Conservation (phyloP, 2,797 vertebrate genomes). For the Neoniphon sammara region DNA sequence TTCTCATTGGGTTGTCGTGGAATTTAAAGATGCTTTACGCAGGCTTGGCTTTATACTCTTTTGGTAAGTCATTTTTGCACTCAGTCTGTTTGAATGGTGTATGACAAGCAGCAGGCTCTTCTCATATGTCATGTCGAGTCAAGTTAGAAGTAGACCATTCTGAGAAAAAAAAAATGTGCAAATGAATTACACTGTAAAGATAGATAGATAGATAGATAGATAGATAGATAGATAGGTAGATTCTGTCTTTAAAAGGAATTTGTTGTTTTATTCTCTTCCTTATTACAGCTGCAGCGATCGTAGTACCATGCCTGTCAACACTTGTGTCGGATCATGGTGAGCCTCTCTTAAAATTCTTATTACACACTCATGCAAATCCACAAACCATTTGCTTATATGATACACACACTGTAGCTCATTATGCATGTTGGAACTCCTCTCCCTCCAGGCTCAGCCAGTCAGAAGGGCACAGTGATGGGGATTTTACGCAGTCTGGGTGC, state of each 20-base stretch:
- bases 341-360: conserved; percentile 8
- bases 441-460: conserved; percentile 85
- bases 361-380: neutral
- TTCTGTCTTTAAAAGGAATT: neutral
- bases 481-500: conserved; percentile 94
- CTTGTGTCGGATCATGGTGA: conserved; percentile 92
- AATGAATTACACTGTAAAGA: no score
- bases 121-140: neutral
- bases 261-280: neutral
- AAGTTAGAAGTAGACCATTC: no score
- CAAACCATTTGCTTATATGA: neutral
- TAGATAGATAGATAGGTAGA: neutral
- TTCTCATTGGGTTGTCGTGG: conserved; percentile 90
- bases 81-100: neutral
- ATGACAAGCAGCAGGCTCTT: neutral
- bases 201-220: no score
- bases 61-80: conserved; percentile 85
- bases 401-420: neutral
- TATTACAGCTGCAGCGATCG: conserved; percentile 90
- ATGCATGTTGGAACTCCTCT: neutral
- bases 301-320: conserved; percentile 93
- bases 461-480: conserved; percentile 97
- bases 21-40: conserved; percentile 84
- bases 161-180: no score
- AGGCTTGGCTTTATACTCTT: conserved; percentile 92